Base-by-base conservation (phyloP, 2,113 vertebrate genomes). In the Todiramphus saurophagus region DNA sequence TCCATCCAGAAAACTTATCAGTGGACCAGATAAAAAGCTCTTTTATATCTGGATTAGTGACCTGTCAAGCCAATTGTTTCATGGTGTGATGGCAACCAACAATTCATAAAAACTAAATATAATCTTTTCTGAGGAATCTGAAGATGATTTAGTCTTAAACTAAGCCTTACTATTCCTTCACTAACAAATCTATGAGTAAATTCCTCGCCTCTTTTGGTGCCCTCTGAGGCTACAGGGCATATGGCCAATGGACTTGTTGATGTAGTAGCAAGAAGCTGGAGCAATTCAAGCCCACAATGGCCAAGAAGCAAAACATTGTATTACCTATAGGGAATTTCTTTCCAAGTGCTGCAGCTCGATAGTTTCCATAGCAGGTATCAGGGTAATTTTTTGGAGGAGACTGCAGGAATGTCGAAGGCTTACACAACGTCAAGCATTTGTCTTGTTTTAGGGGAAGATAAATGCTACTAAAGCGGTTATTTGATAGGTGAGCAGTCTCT, bases 1-100 rank as follows among this genome's bases (percentile, higher is more conserved):
- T 84, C 84, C 31, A 16, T 85, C 80, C 70, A 91, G 70, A 50
- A 85, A 69, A 27, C 33, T 87, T 94, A 84, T 43, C 91, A 79
- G 77, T 66, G 93, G 25, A 27, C 28, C 75, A 63, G 75, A 69
- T 83, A 83, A 85, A 93, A 94, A 72, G 15, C 30, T 89, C 89
- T 70, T 76, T 90, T 74, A 6, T 86, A 30, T 59, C 63, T 77
- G 93, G 74, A 55, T 96, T 96, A 85, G 82, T 62, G 82, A 83
- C 82, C 59, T 96, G 93, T 93, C 96, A 88, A 15, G 79, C 44
- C 83, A 59, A 86, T 94, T 66, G 92, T 94, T 94, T 78, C 78
- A 69, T 46, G 63, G 75, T 77, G 75, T 59, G 59, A 41, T 94
- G 72, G 82, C 75, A 95, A 37, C 28, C 24, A 75, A 43, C 63